Base-by-base conservation (phyloP, 2,888 invertebrate species). In the Oeneis ivallda region DNA sequence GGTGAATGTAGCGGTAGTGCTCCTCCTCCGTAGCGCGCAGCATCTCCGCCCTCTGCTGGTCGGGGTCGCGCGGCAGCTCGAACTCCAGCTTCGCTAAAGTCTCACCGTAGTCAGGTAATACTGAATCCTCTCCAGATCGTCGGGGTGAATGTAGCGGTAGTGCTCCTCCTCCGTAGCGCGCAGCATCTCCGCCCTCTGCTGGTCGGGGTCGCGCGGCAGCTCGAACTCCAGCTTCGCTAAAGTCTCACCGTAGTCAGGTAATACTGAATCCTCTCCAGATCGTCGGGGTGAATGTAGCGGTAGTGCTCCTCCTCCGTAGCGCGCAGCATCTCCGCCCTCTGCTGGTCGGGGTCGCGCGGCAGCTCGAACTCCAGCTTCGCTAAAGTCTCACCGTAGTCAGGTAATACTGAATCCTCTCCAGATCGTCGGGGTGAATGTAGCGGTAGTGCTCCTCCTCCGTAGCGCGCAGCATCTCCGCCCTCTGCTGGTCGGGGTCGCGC, bases 271-370 rank as follows among this genome's bases (percentile, higher is more conserved):
- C 93, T 87, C 63, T 88, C 83, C 56, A 93, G 74, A 74, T 94
- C 94, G 41, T 92, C 87, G 0, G 87, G 83, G 32, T 90, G 85
- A 11, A 94, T 83, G 56, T 76, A 75, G 57, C 83, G 79, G 57
- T 85, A 89, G 76, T 93, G 93, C 74, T 94, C 93, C 65, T 81
- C 77, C 70, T 93, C 92, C 0, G 93, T 90, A n/a, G 81, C 69
- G 39, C 75, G 77, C 37, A 93, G 79, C 79, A 95, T 85, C 69
- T 92, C 87, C 10, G 70, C 62, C 68, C 93, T 92, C 82, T 96
- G 95, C 57, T 93, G 89, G 71, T 95, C 95, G 0, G 95, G 94
- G 68, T 93, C 92, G 10, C 93, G 87, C 0, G 95, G 94, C 52
- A 92, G 72, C 64, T 93, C 93, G 0, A 95, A 94, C 81, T 94